Conservation (phyloP, 2,797 vertebrate species). For the Scarus forsteni region DNA sequence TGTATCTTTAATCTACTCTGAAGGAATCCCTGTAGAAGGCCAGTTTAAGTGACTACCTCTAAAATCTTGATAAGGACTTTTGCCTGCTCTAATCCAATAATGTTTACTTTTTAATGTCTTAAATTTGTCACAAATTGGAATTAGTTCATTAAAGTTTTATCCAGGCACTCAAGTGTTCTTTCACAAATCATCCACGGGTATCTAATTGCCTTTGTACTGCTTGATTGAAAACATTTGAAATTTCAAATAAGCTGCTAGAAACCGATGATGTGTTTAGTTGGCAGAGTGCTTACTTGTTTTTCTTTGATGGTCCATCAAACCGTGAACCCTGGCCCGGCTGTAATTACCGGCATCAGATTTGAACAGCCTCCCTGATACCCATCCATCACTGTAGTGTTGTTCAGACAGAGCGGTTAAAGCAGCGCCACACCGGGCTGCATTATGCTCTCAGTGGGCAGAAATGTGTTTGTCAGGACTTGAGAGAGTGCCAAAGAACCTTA, state of each 20-base stretch:
- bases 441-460: constrained; percentile 48
- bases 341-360: constrained; percentile 18
- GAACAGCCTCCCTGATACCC: constrained; percentile 19
- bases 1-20: constrained; percentile 55
- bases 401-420: constrained; percentile 42
- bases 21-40: constrained; percentile 37
- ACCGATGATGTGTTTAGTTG: constrained; percentile 31
- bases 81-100: constrained; percentile 36
- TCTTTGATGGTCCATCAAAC: constrained; percentile 6
- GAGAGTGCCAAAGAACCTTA: constrained; percentile 44
- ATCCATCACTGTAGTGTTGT: constrained; percentile 30
- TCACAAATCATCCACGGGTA: constrained; percentile 74
- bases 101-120: constrained; percentile 25
- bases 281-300: constrained; percentile 10
- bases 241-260: constrained; percentile 20
- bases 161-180: constrained; percentile 60
- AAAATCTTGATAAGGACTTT: constrained; percentile 20
- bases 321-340: constrained; percentile 13
- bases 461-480: constrained; percentile 61
- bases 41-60: constrained; percentile 40
- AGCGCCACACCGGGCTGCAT: constrained; percentile 32
- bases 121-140: constrained; percentile 33
- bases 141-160: constrained; percentile 75
- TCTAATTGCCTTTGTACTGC: constrained; percentile 75
- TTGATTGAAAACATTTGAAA: constrained; percentile 69